phyloP scores from a whole-genome alignment of 30 jellyfish, hydroid and myxozoan species.

The Clytia hemisphaerica region DNA sequence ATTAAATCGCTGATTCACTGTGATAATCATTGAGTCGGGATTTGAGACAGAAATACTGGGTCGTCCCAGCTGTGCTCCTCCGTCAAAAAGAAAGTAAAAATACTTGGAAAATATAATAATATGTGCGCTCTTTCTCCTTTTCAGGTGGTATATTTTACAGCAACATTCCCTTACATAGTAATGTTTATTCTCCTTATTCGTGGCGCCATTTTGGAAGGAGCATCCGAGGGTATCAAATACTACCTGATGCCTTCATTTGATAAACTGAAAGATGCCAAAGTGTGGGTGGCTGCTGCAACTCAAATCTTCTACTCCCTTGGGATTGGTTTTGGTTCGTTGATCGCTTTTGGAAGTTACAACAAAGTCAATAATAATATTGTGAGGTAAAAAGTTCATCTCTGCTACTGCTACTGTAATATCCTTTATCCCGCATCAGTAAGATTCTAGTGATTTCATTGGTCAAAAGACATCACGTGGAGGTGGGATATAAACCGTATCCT shows the following conservation, averaged over 20 bases:
- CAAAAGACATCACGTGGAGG: too few species aligned
- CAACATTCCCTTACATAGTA: constrained; percentile 81
- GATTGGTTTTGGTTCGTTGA: constrained; percentile 90
- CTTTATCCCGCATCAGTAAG: too few species aligned
- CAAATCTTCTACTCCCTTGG: constrained; percentile 90
- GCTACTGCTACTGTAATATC: too few species aligned
- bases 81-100: too few species aligned
- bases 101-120: too few species aligned
- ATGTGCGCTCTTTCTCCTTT: too few species aligned
- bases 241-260: constrained; percentile 77
- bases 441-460: too few species aligned
- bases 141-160: constrained; percentile 88
- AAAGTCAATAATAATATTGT: constrained; percentile 72
- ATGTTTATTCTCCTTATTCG: constrained; percentile 63
- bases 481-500: too few species aligned
- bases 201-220: constrained; percentile 86
- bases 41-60: too few species aligned
- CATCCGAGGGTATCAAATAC: constrained; percentile 60
- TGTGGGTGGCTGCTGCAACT: constrained; percentile 94
- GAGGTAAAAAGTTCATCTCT: constrained; percentile 30
- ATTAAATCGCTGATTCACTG: too few species aligned
- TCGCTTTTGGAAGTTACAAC: constrained; percentile 87
- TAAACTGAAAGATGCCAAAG: constrained; percentile 56
- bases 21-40: too few species aligned
- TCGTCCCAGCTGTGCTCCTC: too few species aligned